Base-by-base conservation (phyloP, 2,888 invertebrate species). In the Epirrita christyi region DNA sequence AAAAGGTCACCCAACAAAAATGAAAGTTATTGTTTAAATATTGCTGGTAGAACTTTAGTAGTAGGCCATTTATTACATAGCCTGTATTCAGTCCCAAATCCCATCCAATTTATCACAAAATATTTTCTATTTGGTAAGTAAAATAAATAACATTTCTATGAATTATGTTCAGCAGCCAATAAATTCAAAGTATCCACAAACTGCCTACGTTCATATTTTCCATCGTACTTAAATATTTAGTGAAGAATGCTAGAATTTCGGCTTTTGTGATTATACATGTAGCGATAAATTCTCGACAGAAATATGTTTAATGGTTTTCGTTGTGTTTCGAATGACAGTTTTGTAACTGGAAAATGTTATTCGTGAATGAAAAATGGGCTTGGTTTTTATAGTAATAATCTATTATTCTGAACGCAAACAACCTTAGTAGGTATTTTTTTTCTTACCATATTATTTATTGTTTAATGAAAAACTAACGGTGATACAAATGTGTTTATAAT, bases 191-290 rank as follows among this genome's bases (percentile, higher is more conserved):
- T 43, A 21, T 55, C 43, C 37, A 43, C 28, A 27, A 40, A 37
- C 34, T 4, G 11, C 43, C 48, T 21, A 37, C 40, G 34, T 46
- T 48, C 29, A 47, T 57, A 43, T 52, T 57, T 40, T 42, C 56
- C 42, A 47, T 56, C 28, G 36, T 47, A 21, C 21, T 4, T 21
- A 56, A 56, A 56, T 51, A 56, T 46, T 51, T 29, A 42, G 29
- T 38, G 11, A 50, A 38, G 51, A 51, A 51, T 47, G 51, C 41
- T 46, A 41, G 34, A 50, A 44, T 56, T 45, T 43, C 27, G 41
- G 50, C 10, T 28, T 11, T 43, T 43, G 6, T 43, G n/a, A 41
- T 21, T 29, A 52, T 53, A 45, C 41, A 36, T 54, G 47, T 54
- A 11, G 6, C 47, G 9, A 54, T 54, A 47, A 42, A 47, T 41